A percentile compares a stretch with the other conserved stretches of the same genome.
phyloP scores from a whole-genome alignment of 2,797 vertebrate species.

The Apogon talboti region DNA sequence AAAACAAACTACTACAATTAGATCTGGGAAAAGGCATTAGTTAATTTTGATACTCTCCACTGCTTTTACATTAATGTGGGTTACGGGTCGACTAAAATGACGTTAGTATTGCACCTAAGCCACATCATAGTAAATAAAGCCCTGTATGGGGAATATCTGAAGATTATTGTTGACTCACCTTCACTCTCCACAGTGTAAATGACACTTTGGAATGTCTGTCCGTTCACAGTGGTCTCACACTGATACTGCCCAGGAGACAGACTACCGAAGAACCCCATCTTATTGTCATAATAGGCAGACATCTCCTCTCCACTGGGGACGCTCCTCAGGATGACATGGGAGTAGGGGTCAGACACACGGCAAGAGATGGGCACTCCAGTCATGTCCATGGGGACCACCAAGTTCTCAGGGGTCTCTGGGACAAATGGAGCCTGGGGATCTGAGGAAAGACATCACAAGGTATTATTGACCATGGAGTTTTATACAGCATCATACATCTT shows the following conservation, averaged over 20 bases:
- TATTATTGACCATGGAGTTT: too few relatives aligned
- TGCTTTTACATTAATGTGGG: too few relatives aligned
- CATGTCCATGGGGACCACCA: slow-evolving; percentile 72
- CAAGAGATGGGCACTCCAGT: slow-evolving; percentile 86
- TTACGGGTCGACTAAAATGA: too few relatives aligned
- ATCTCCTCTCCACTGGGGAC: slow-evolving; percentile 75
- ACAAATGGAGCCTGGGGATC: slow-evolving; percentile 90
- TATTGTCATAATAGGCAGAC: slow-evolving; percentile 83
- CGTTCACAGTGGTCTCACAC: slow-evolving; percentile 86
- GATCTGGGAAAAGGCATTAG: too few relatives aligned
- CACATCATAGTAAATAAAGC: too few relatives aligned
- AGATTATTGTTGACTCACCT: slow-evolving; percentile 73
- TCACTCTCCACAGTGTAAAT: slow-evolving; percentile 85
- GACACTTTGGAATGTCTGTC: slow-evolving; percentile 75
- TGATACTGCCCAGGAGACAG: slow-evolving; percentile 85
- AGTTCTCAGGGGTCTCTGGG: slow-evolving; percentile 77
- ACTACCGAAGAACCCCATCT: slow-evolving; percentile 86
- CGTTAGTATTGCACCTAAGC: too few relatives aligned
- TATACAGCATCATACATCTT: too few relatives aligned
- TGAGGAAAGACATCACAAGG: slow-evolving; percentile 52
- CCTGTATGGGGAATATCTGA: too few relatives aligned
- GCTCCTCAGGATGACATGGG: slow-evolving; percentile 84
- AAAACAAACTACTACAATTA: too few relatives aligned
- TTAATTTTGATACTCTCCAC: too few relatives aligned
- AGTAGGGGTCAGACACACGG: slow-evolving; percentile 86